phyloP scores from a whole-genome alignment of 2,888 invertebrate species.

The Syrista parreyssii region DNA sequence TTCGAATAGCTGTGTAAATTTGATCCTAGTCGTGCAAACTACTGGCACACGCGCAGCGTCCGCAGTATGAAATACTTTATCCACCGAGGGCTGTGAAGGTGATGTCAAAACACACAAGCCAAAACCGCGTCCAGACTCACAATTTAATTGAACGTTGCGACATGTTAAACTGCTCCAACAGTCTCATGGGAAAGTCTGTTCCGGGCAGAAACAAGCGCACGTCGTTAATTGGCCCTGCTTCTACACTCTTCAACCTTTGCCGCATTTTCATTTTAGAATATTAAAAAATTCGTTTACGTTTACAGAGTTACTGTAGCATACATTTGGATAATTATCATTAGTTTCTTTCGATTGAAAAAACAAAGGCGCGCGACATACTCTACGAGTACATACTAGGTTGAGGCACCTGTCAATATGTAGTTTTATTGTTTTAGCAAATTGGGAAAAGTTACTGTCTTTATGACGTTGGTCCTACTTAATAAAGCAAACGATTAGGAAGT shows the following conservation, averaged over 20 bases:
- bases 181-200: constrained; percentile 11
- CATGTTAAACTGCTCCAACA: constrained; percentile 29
- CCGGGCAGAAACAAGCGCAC: constrained; percentile 8
- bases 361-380: too few relatives aligned
- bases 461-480: not conserved
- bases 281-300: not conserved
- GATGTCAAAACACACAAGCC: constrained; percentile 17
- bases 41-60: constrained; percentile 29
- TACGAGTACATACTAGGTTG: not conserved
- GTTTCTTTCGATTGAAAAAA: not conserved
- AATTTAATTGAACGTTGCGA: constrained; percentile 26
- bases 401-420: not conserved
- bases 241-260: not conserved
- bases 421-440: not conserved
- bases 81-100: constrained; percentile 21
- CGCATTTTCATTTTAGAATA: not conserved
- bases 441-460: not conserved
- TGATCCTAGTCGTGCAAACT: constrained; percentile 29
- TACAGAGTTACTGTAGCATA: not conserved
- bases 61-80: constrained; percentile 35
- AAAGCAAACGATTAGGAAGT: not conserved
- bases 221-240: constrained; percentile 14
- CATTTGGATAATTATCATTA: not conserved
- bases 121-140: constrained; percentile 15
- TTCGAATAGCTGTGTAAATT: constrained; percentile 22